Percentiles rank a stretch among this genome's conserved stretches.
These are phyloP conservation scores for Drosophila algonquin DNA, from an alignment of 2,888 invertebrate species.

Conservation along the genomic window DNA sequence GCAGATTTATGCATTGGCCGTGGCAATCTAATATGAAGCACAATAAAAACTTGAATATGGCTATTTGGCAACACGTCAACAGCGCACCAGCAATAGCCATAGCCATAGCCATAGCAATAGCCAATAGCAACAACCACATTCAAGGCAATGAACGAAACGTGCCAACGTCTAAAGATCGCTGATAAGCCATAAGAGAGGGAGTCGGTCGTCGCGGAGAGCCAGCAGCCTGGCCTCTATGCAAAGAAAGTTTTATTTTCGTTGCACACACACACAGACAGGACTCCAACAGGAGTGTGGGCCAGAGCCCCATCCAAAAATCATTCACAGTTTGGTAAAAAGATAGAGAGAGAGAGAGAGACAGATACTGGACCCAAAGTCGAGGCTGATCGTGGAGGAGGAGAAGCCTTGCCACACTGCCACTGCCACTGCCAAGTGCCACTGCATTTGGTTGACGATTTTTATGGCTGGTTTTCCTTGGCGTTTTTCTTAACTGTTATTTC, in stretches of 20 bases:
- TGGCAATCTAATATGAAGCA: slow-evolving; percentile 78
- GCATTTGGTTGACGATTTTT: slow-evolving; percentile 71
- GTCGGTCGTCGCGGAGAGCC: slow-evolving; percentile 26
- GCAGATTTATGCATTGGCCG: slow-evolving; percentile 73
- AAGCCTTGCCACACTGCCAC: slow-evolving; percentile 13
- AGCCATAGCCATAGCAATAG: slow-evolving; percentile 17
- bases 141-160: slow-evolving; percentile 79
- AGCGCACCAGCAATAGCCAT: slow-evolving; percentile 20
- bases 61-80: slow-evolving; percentile 78
- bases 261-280: slow-evolving; percentile 21
- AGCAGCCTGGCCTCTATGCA: slow-evolving; percentile 35
- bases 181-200: slow-evolving; percentile 62
- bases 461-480: slow-evolving; percentile 56
- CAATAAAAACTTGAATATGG: slow-evolving; percentile 78
- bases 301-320: not conserved
- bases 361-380: slow-evolving; percentile 5
- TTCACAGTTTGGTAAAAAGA: slow-evolving; percentile 4
- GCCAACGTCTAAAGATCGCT: slow-evolving; percentile 75
- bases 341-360: slow-evolving; percentile 4
- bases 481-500: slow-evolving; percentile 40
- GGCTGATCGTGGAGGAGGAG: slow-evolving; percentile 39
- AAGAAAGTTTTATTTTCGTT: slow-evolving; percentile 63
- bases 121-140: slow-evolving; percentile 51
- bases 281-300: slow-evolving; percentile 10
- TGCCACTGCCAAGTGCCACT: not conserved